Conservation (phyloP, 2,113 vertebrate genomes). For the Columba livia region DNA sequence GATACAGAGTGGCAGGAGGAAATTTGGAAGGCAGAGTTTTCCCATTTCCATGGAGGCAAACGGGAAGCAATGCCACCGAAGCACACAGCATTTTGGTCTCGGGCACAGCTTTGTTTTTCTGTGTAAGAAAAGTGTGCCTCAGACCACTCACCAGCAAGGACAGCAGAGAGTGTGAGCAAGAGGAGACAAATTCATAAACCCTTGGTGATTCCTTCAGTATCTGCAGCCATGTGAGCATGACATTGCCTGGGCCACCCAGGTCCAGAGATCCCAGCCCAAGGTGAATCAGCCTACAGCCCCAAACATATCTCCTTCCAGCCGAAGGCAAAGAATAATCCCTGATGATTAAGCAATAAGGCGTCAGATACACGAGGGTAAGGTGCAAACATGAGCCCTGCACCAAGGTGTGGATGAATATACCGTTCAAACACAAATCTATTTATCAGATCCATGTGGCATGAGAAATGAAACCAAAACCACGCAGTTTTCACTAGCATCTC, state of each 20-base stretch:
- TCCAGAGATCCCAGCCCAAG: not conserved
- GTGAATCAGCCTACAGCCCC: not conserved
- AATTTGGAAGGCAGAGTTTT: not conserved
- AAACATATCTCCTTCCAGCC: not conserved
- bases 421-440: not conserved
- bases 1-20: rapidly evolving
- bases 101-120: not conserved
- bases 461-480: not conserved
- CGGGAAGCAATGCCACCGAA: not conserved
- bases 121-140: not conserved
- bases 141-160: not conserved
- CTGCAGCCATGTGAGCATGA: not conserved
- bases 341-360: not conserved
- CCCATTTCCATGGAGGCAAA: not conserved
- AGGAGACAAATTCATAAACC: not conserved
- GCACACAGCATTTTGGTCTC: rapidly evolving
- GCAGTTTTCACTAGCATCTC: not conserved
- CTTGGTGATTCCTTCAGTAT: not conserved
- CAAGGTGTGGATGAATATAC: not conserved
- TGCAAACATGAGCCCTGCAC: not conserved
- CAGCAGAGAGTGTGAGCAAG: not conserved
- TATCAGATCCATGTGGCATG: not conserved
- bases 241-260: not conserved
- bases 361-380: not conserved
- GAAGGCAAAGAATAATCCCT: not conserved